Percentiles rank a stretch among this genome's conserved stretches.
Conservation (phyloP, 2,888 invertebrate genomes). For the Hyppa rectilinea region DNA sequence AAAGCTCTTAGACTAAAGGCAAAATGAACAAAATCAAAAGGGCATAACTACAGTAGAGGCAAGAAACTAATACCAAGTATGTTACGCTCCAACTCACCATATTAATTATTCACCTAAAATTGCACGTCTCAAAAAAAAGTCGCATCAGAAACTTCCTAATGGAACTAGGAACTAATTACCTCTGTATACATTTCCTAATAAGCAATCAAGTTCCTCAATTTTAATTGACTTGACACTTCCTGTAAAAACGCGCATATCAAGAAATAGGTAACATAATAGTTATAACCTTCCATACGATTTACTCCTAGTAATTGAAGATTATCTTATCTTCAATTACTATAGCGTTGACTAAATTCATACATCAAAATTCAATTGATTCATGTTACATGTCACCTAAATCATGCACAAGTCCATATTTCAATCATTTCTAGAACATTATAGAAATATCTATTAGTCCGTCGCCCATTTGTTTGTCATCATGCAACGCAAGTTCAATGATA, state of each 20-base stretch:
- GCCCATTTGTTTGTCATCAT: constrained; percentile 53
- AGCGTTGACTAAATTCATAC: constrained; percentile 15
- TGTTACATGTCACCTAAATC: constrained; percentile 6
- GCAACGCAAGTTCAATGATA: constrained; percentile 55
- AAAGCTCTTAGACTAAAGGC: not conserved
- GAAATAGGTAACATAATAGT: constrained; percentile 2
- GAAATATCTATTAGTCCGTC: constrained; percentile 8
- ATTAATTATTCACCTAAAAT: not conserved
- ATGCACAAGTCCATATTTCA: constrained; percentile 15
- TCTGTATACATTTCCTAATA: constrained; percentile 20
- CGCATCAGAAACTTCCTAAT: constrained; percentile 8
- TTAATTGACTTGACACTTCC: constrained; percentile 24
- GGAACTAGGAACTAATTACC: constrained; percentile 25
- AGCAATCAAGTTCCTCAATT: constrained; percentile 15
- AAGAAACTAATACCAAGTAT: not conserved
- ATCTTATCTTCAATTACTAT: not conserved
- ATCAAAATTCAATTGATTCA: constrained; percentile 28
- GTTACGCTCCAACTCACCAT: not conserved
- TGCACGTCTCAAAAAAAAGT: not conserved
- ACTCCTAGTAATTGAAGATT: not conserved
- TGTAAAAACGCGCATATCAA: not conserved
- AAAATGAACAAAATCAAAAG: not conserved
- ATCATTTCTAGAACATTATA: constrained; percentile 39
- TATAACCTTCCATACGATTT: not conserved
- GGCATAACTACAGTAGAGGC: rapidly evolving